Conservation (phyloP, 2,113 vertebrate species). For the Neotragus pygmaeus region DNA sequence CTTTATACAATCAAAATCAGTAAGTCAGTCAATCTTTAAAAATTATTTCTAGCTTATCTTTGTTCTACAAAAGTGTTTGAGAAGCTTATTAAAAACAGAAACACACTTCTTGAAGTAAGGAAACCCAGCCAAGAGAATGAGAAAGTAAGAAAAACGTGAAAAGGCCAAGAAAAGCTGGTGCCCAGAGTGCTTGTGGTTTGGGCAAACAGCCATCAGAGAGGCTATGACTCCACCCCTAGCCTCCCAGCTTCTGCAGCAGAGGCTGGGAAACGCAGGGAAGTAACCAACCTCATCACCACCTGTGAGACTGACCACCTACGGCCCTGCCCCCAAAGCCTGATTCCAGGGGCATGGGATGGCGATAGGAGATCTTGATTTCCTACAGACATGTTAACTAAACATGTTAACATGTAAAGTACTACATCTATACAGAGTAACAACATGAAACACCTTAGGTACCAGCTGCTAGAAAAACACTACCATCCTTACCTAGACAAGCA, state of each 20-base stretch:
- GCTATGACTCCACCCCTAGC: background rate
- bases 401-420: background rate
- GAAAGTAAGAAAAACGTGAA: background rate
- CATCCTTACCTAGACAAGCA: slow-evolving; percentile 91
- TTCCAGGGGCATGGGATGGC: accelerated
- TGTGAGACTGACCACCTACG: background rate
- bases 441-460: background rate
- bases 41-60: background rate
- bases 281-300: background rate
- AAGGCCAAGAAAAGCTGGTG: background rate
- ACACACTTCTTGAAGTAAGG: background rate
- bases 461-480: background rate
- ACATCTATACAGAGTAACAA: background rate
- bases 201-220: background rate
- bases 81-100: slow-evolving; percentile 12
- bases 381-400: no score
- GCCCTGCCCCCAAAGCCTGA: background rate
- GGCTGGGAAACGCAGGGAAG: background rate
- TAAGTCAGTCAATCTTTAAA: background rate
- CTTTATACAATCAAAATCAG: background rate
- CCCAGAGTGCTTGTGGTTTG: background rate
- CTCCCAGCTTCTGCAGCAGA: background rate
- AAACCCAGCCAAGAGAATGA: background rate
- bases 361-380: background rate
- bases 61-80: background rate